Evolutionary conservation across 2,113 vertebrate genomes (phyloP), one percentile per base, ranked within the genome.

Genomic region (Edolisoma coerulescens): DNA sequence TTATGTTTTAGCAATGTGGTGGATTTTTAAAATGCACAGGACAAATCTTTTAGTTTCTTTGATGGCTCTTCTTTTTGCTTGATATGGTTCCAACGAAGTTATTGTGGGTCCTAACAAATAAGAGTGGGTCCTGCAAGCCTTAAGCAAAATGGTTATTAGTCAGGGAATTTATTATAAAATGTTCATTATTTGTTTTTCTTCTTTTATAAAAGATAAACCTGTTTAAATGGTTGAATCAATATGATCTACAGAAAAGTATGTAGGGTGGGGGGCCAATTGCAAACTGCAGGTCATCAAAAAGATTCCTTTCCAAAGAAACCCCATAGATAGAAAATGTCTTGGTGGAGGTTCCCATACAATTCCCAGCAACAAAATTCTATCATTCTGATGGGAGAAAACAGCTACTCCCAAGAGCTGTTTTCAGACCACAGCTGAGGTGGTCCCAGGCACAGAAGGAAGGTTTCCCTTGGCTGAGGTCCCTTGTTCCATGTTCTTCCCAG

Each of bases 371-470:
- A 65, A 32, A 69, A 49, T n/a, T 86, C 32, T 54, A 13, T n/a
- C 1, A 1, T 67, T 71, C 41, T 39, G 73, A 47, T 33, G 1
- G 1, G 27, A 67, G 54, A 22, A 60, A 84, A 23, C 18, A 68
- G 22, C 22, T n/a, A 1, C 28, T 75, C 32, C 16, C 32, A 41
- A n/a, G 56, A 64, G 16, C 42, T 85, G 11, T 78, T 69, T 70
- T 56, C 74, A 81, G n/a, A 44, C 33, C 0, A 1, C 33, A 61
- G n/a, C 64, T 42, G 45, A 53, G n/a, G 47, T 44, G 32, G n/a
- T 69, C 33, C 23, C 74, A 74, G 52, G 21, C 0, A 0, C 15
- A 24, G 22, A n/a, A 56, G 11, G 39, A 63, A 33, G n/a, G 35
- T 74, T 73, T 41, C 45, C 50, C 18, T 76, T 53, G 16, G 42